Evolutionary conservation across 2,888 invertebrate species (phyloP).

Genomic region (Dasysyrphus albostriatus): DNA sequence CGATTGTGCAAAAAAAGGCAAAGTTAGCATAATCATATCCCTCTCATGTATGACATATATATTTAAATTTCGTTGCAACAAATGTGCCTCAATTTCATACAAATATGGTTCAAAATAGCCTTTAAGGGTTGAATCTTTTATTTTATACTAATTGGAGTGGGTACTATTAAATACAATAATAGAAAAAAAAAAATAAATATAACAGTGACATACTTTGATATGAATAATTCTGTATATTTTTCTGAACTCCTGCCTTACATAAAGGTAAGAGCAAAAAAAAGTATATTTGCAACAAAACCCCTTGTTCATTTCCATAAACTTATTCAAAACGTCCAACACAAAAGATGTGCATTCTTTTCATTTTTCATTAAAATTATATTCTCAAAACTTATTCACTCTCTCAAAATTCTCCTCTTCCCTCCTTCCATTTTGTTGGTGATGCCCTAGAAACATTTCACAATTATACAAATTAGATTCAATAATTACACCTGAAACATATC

Average conservation of each 20-base stretch:
- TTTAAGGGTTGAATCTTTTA: no score
- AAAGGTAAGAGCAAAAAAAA: background rate
- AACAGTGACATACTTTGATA: background rate
- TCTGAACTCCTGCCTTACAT: no score
- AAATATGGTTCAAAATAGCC: no score
- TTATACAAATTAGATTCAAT: constrained; percentile 76
- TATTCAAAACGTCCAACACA: constrained; percentile 18
- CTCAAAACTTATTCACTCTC: constrained; percentile 21
- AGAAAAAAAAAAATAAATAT: background rate
- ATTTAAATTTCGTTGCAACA: no score
- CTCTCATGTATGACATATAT: no score
- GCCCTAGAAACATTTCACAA: constrained; percentile 51
- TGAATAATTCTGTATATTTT: background rate
- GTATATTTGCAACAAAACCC: background rate
- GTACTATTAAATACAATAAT: background rate
- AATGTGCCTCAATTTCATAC: no score
- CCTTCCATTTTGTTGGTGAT: background rate
- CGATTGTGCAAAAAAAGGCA: no score
- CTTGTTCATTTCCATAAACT: constrained; percentile 17
- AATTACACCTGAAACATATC: constrained; percentile 76
- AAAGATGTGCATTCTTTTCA: constrained; percentile 1
- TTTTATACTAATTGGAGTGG: no score
- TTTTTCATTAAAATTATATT: background rate
- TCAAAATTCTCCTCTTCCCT: background rate
- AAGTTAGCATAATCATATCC: no score